Base-by-base conservation (phyloP, 2,888 invertebrate species). In the Idaea straminata region DNA sequence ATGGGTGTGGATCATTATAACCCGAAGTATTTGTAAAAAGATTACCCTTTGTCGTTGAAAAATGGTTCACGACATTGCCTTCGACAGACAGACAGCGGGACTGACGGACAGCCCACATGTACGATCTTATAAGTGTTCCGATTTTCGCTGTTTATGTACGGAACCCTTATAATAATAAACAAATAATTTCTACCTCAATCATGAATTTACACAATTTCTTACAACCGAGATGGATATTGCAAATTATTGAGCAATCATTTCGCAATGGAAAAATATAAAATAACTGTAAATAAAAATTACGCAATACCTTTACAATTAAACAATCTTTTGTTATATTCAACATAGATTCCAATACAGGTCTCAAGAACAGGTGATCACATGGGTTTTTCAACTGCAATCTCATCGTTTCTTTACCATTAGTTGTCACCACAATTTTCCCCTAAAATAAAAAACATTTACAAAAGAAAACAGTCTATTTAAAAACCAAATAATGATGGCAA, bases 381-480 rank as follows among this genome's bases (percentile, higher is more conserved):
- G 90, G 88, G 60, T 86, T 86, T 64, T 84, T 86, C 74, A 90
- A 79, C 67, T 90, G 91, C 0, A 90, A 70, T 60, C 90, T 78
- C 2, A 89, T 47, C 3, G 87, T 74, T 35, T 82, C 82, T 61
- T 84, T 85, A 0, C 83, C 86, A 58, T 88, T 84, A 3, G 82
- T 64, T 10, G 70, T 69, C 5, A 81, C 83, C 0, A 78, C 47
- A 15, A 90, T 79, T 79, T 88, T 90, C 0, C 86, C 87, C 91
- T 91, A 71, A 63, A 77, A 78, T 15, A 57, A 3, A 57, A 34
- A 3, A 59, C 63, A 13, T 15, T 60, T 3, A 34, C 3, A 13
- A 13, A 7, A 47, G 13, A 47, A 10, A 13, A 47, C n/a, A 10
- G 10, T 5, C 13, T 13, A 47, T n/a, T n/a, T n/a, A n/a, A n/a